Evolutionary conservation across 2,888 invertebrate genomes (phyloP).

Genomic region (Calameuta filiformis): DNA sequence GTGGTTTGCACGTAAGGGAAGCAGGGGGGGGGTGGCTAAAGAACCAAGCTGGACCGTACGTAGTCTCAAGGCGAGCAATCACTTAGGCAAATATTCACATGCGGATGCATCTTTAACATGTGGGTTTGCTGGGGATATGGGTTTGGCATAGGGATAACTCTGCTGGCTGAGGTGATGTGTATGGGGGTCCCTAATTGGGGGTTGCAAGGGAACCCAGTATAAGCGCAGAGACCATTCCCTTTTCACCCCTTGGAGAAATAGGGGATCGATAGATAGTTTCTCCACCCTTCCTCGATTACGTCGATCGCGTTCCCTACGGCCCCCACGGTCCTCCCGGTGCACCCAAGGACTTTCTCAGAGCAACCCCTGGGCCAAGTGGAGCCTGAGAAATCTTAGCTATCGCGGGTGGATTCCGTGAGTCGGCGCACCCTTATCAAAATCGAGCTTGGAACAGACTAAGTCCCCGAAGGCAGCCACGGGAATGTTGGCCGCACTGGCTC

Average conservation of each 20-base stretch:
- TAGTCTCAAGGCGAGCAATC: slow-evolving; percentile 25
- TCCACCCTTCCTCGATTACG: neutral
- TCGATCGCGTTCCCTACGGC: neutral
- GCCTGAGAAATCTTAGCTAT: neutral
- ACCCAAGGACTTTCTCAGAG: neutral
- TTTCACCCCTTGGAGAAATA: neutral
- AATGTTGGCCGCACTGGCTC: neutral
- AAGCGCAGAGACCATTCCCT: neutral
- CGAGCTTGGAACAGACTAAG: neutral
- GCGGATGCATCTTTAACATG: slow-evolving; percentile 56
- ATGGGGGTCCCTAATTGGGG: slow-evolving; percentile 20
- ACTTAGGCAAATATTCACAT: slow-evolving; percentile 64
- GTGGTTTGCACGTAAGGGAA: no score
- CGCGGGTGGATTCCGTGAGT: neutral
- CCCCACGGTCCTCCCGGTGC: neutral
- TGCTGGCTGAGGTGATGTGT: neutral
- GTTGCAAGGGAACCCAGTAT: neutral
- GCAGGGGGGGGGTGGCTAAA: neutral
- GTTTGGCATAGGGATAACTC: neutral
- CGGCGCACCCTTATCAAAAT: slow-evolving; percentile 3
- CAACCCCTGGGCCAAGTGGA: neutral
- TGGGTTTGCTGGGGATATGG: slow-evolving; percentile 37
- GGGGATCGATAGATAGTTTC: slow-evolving; percentile 1
- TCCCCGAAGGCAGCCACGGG: neutral
- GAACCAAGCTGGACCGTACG: neutral